Evolutionary conservation across 2,113 vertebrate species (phyloP), one percentile per base, ranked within the genome.

Genomic region (Asarcornis scutulata): DNA sequence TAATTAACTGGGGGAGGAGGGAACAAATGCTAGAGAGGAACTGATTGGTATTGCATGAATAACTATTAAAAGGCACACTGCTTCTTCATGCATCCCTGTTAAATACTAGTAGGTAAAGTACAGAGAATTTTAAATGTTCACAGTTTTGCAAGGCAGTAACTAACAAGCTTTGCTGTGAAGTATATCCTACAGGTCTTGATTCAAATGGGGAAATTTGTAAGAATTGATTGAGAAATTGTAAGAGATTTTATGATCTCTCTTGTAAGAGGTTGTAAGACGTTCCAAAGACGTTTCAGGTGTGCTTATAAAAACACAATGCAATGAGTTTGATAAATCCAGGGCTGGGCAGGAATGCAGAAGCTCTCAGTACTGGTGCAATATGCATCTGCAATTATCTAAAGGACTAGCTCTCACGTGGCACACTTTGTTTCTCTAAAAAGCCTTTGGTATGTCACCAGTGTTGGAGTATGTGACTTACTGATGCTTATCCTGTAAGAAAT

Each of bases 1-100:
- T 88, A 97, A 96, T 95, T 95, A 95, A 86, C n/a, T 48, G 75
- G 34, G 55, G 22, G 56, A 46, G 46, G 5, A 18, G 7, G 1
- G 23, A 40, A 40, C 23, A 55, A 66, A 44, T 12, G 58, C 31
- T 53, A 36, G 20, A 90, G 64, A 81, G 38, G 22, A 84, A 52
- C 27, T 66, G 58, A 79, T 48, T 84, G 76, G 69, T 79, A 73
- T n/a, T 79, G 44, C 31, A 29, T 7, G n/a, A 75, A 20, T 46
- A 84, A 81, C 18, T 82, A 81, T 44, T 83, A 71, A 83, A 71
- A 94, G 25, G 25, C 53, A 89, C 14, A 42, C 23, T 58, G 32
- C 12, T 90, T 63, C 74, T 86, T 72, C 25, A 27, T 40, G 26
- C 13, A 84, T 72, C 72, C 56, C 53, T 55, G n/a, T 73, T 73